phyloP scores from a whole-genome alignment of 1,140 invertebrate species.

The Drosophila takahashii region DNA sequence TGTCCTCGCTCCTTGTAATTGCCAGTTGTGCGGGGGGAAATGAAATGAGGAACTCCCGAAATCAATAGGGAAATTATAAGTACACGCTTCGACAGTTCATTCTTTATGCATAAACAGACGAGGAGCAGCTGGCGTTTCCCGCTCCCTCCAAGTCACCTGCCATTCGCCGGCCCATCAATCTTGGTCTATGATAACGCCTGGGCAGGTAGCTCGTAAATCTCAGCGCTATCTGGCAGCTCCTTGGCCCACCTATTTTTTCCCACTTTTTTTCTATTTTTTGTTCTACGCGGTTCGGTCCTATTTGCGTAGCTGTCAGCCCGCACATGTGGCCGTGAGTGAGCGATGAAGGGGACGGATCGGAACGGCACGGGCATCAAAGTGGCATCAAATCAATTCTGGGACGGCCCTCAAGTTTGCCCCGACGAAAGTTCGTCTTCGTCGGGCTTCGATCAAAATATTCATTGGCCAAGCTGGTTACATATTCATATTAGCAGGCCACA shows the following conservation, averaged over 20 bases:
- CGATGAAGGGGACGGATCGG: constrained; percentile 9
- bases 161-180: constrained; percentile 65
- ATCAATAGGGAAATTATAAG: constrained; percentile 68
- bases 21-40: constrained; percentile 16
- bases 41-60: constrained; percentile 20
- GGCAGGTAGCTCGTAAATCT: constrained; percentile 79
- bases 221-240: constrained; percentile 59
- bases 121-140: constrained; percentile 34
- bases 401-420: constrained; percentile 9
- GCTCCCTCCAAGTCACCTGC: constrained; percentile 46
- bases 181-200: constrained; percentile 74
- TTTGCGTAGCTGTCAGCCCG: constrained; percentile 75
- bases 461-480: constrained; percentile 36
- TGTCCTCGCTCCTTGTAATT: constrained; percentile 47
- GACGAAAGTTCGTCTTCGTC: constrained; percentile 33
- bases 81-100: constrained; percentile 58
- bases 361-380: not conserved
- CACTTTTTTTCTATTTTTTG: constrained; percentile 19
- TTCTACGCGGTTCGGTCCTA: constrained; percentile 54
- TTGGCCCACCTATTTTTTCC: constrained; percentile 21
- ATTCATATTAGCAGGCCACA: constrained; percentile 38
- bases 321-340: constrained; percentile 64
- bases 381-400: constrained; percentile 34
- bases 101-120: constrained; percentile 66
- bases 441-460: constrained; percentile 47